Evolutionary conservation across 2,888 invertebrate species (phyloP).

Genomic region (Hirudinaria manillensis): DNA sequence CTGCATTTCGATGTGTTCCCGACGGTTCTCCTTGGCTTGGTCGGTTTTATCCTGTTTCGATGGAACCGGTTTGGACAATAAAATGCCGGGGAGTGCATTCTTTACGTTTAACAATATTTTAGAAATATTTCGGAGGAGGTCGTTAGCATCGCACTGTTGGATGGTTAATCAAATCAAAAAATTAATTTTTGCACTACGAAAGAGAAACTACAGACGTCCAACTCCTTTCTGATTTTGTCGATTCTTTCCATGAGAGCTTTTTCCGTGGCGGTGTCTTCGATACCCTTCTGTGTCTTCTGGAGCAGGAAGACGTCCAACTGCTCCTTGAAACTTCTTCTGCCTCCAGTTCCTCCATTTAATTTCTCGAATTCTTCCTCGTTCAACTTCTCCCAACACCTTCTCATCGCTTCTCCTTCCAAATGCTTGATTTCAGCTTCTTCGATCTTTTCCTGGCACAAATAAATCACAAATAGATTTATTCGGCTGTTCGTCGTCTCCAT

Average conservation of each 20-base stretch:
- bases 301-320: slow-evolving; percentile 21
- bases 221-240: neutral
- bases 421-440: slow-evolving; percentile 24
- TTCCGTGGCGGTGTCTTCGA: slow-evolving; percentile 1
- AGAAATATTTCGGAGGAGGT: neutral
- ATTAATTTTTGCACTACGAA: neutral
- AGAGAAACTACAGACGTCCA: neutral
- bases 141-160: neutral
- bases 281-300: slow-evolving; percentile 12
- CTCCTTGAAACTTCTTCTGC: neutral
- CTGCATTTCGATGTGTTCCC: neutral
- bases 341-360: neutral
- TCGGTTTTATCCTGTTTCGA: slow-evolving; percentile 5
- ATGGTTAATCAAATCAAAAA: neutral
- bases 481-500: too few species aligned
- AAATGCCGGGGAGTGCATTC: too few species aligned
- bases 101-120: neutral
- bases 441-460: slow-evolving; percentile 6
- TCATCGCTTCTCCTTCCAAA: slow-evolving; percentile 9
- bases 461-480: neutral
- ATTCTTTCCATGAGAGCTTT: neutral
- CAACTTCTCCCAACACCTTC: slow-evolving; percentile 16
- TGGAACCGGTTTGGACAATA: neutral
- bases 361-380: slow-evolving; percentile 24
- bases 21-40: neutral